Base-by-base conservation (phyloP, 2,113 vertebrate genomes). In the Xenopus borealis region DNA sequence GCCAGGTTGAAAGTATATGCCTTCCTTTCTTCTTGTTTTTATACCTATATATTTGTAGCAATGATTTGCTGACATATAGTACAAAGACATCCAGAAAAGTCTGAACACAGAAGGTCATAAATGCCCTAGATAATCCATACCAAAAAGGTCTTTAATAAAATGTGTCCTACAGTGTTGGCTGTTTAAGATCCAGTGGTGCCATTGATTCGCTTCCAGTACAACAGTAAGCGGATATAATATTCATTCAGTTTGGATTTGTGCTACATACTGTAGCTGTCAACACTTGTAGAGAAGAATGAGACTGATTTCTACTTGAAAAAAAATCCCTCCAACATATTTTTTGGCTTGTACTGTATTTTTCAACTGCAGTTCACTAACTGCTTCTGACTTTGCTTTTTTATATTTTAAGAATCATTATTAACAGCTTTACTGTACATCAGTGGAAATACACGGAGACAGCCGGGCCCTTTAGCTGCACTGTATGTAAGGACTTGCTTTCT, bases 261-360 rank as follows among this genome's bases (percentile, higher is more conserved):
- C 72, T 66, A 20, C 72, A 27, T 63, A n/a, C n/a, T n/a, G n/a
- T n/a, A 55, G 50, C 72, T 73, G 72, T 73, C 72, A 73, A 63
- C 18, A 57, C 53, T 73, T 66, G 52, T 57, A 45, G 12, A 58
- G 72, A 73, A 73, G 44, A 73, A 73, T 45, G 12, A 66, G 62
- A 57, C 50, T 73, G 62, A 73, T 66, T 52, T 73, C 47, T 40
- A 53, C 18, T 58, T 12, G 17, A 17, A 73, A 66, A 27, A 64
- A 72, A 65, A 55, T 45, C 13, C 10, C 18, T 61, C 18, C 20
- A 50, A 12, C 10, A 19, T 12, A 61, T 23, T 61, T 11, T 1
- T 27, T 61, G 7, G 10, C 20, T 27, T 58, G 13, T 19, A 16
- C 8, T 58, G 55, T 58, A 61, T 64, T 64, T 64, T 64, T 64